Evolutionary conservation across 2,888 invertebrate genomes (phyloP), one percentile per base, ranked within the genome.

Genomic region (Leptopilina myrica): DNA sequence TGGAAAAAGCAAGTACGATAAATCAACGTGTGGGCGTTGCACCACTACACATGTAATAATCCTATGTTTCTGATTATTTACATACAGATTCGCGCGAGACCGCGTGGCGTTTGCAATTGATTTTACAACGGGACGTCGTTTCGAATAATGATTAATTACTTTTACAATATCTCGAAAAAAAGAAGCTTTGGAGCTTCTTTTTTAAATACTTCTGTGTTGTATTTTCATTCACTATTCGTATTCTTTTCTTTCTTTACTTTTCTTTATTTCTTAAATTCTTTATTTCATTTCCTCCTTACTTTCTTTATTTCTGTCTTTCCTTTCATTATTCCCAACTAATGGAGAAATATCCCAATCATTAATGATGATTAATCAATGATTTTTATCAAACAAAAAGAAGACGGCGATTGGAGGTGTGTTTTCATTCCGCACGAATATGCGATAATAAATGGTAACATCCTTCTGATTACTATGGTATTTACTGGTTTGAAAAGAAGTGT

Each of bases 21-120:
- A 87, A 87, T 87, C 87, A 86, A 84, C 83, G 83, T 81, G 87
- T 87, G 84, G 86, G 87, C 85, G 87, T 82, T 76, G 80, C 81
- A 66, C 43, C 77, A 75, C 33, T 80, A 76, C 76, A 79, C 76
- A 78, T 81, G 79, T 82, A 84, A 81, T 84, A 80, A 79, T 69
- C 80, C 49, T 76, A 64, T 79, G 79, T 83, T 79, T 26, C 78
- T 76, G 85, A 84, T 84, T 85, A 85, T 86, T 86, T 85, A 85
- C 86, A 85, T 81, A 81, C 79, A 81, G 33, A 73, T 73, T 73
- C 79, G 77, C 66, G 64, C 78, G 79, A 65, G 66, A 66, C 26
- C 62, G 64, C 62, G 43, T 79, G 79, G 43, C 79, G 79, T 75
- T 49, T 76, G 81, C 82, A 85, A 86, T 85, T 85, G 82, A 83